Conservation (phyloP, 2,113 vertebrate species). For the Phoenicopterus ruber region DNA sequence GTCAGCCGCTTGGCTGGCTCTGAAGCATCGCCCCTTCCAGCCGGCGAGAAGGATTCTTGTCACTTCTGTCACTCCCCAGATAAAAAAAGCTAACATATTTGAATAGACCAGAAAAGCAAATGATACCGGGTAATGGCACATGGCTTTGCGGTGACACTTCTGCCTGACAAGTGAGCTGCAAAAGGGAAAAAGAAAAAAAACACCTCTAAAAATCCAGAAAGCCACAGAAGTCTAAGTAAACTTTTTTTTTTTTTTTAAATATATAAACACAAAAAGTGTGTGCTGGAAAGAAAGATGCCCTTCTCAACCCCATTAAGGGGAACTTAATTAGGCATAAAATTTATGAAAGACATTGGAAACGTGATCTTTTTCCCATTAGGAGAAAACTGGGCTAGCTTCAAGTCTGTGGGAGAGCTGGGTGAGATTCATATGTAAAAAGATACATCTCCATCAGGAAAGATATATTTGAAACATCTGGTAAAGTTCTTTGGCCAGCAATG, state of each 20-base stretch:
- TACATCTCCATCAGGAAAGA: slow-evolving; percentile 20
- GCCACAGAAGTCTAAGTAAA: background rate
- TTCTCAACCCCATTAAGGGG: background rate
- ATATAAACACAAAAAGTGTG: background rate
- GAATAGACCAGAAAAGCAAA: background rate
- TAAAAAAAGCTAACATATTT: background rate
- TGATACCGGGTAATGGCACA: background rate
- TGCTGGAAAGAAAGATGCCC: background rate
- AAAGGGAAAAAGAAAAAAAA: background rate
- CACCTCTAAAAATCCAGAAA: background rate
- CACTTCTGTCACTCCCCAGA: background rate
- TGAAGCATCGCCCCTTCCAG: background rate
- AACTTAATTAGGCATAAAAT: background rate
- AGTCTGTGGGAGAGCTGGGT: slow-evolving; percentile 10
- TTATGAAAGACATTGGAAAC: background rate
- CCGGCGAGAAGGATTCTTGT: background rate
- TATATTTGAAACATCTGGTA: slow-evolving; percentile 39
- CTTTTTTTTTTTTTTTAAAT: background rate
- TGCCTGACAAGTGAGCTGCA: background rate
- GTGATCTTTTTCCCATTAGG: background rate
- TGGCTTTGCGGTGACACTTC: background rate
- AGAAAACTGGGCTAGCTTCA: background rate
- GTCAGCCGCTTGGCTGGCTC: slow-evolving; percentile 8
- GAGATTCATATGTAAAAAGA: background rate
- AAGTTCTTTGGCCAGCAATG: background rate